phyloP scores from a whole-genome alignment of 2,113 vertebrate genomes.

The Atherinomorus stipes region DNA sequence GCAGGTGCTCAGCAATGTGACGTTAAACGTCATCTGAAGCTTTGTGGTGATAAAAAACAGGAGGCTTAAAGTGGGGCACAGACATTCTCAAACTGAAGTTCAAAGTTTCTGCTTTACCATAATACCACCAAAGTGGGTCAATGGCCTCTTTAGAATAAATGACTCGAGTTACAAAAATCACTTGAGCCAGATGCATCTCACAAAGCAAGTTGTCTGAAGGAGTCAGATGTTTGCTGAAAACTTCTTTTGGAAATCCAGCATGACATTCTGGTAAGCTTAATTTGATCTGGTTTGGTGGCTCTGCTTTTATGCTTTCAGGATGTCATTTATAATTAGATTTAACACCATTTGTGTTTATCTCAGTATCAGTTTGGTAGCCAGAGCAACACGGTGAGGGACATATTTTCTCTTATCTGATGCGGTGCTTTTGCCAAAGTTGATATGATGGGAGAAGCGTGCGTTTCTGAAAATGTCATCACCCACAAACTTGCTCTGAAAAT shows the following conservation, averaged over 20 bases:
- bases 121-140: conserved; percentile 80
- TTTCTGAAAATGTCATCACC: conserved; percentile 20
- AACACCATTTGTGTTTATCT: background rate
- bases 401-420: background rate
- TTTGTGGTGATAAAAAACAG: conserved; percentile 54
- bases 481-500: background rate
- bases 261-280: conserved; percentile 40
- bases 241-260: background rate
- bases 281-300: background rate
- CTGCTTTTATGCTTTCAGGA: background rate
- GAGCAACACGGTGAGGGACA: background rate
- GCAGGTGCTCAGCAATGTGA: conserved; percentile 23
- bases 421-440: background rate
- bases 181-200: background rate
- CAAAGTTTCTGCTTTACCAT: conserved; percentile 42
- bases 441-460: background rate
- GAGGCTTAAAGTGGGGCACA: conserved; percentile 63
- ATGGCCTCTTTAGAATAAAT: conserved; percentile 51
- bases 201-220: conserved; percentile 4
- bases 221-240: too few species aligned
- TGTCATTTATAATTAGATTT: background rate
- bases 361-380: background rate
- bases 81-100: conserved; percentile 22
- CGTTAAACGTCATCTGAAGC: conserved; percentile 13
- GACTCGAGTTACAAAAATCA: conserved; percentile 22